Percentiles rank a stretch among this genome's conserved stretches.
These are phyloP conservation scores for Chrysina gloriosa DNA, from an alignment of 2,888 invertebrate species.

Conservation along the genomic window DNA sequence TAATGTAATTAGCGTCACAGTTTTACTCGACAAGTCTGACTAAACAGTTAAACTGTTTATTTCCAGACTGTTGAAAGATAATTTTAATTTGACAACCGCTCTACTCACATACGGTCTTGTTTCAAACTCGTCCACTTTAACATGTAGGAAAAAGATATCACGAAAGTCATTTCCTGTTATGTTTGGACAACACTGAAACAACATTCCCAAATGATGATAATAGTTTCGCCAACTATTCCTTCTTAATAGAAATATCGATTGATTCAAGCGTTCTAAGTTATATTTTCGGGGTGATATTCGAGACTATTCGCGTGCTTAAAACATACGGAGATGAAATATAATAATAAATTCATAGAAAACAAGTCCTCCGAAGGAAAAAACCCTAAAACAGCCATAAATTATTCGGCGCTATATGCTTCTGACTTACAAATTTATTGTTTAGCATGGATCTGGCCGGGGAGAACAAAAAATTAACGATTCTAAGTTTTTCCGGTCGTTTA, in stretches of 20 bases:
- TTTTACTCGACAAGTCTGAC: constrained; percentile 57
- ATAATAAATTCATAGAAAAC: constrained; percentile 47
- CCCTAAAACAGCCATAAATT: constrained; percentile 53
- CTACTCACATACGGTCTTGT: background rate
- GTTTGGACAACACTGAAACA: constrained; percentile 25
- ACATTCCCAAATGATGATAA: background rate
- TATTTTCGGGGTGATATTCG: background rate
- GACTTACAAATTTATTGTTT: constrained; percentile 63
- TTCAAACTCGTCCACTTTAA: background rate
- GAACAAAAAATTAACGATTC: constrained; percentile 63
- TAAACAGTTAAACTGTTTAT: constrained; percentile 58
- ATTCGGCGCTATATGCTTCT: constrained; percentile 59
- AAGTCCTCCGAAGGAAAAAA: constrained; percentile 38
- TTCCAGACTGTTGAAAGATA: constrained; percentile 57
- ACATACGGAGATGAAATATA: background rate
- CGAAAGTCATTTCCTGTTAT: constrained; percentile 37
- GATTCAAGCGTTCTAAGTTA: background rate
- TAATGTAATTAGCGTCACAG: constrained; percentile 58
- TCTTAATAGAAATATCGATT: background rate
- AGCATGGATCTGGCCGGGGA: constrained; percentile 51
- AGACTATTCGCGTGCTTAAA: background rate
- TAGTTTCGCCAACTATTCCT: constrained; percentile 6
- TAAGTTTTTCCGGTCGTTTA: constrained; percentile 64
- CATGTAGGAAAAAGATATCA: constrained; percentile 8
- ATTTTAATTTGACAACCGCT: constrained; percentile 59